Base-by-base conservation (phyloP, 2,113 vertebrate genomes). In the Diglossa brunneiventris region DNA sequence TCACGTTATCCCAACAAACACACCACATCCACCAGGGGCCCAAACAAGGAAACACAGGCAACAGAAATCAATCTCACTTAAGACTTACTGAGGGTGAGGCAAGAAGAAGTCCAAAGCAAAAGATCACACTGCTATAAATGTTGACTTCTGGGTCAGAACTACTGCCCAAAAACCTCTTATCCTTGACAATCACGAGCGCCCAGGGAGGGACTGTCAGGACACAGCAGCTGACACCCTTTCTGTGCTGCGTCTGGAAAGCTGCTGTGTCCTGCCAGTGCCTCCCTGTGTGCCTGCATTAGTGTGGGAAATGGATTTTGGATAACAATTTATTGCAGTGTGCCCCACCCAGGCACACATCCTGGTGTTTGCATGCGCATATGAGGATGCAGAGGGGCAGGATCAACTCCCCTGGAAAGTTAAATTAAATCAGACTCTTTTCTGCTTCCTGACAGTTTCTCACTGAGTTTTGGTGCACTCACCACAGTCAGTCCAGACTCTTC, bases 311-410 rank as follows among this genome's bases (percentile, higher is more conserved):
- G 1, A 7, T 56, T 73, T 35, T 56, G 79, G 33, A 7, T 12
- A 47, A 10, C 7, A 73, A 23, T 42, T 78, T 68, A 42, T n/a
- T 42, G 37, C 68, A 76, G 13, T 1, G 6, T 68, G 35, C 63
- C 47, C n/a, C 35, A n/a, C 10, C 15, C 28, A 10, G 7, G 24
- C n/a, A 19, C 1, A 0, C 0, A 2, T 8, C 39, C 52, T 59
- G 61, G 13, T 26, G 30, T 14, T 39, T 49, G 11, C 55, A 24
- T 4, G 24, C 7, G 11, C 6, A 6, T 24, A 24, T 33, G 69
- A 35, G 39, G 61, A 15, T 31, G 35, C 27, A 42, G 37, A 11
- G 20, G 15, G 41, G 39, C 61, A 84, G 66, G 53, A 67, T 22
- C 22, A 49, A 4, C 15, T n/a, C 14, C 14, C 15, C 56, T 27